Conservation (phyloP, 2,113 vertebrate species). For the Progne subis region DNA sequence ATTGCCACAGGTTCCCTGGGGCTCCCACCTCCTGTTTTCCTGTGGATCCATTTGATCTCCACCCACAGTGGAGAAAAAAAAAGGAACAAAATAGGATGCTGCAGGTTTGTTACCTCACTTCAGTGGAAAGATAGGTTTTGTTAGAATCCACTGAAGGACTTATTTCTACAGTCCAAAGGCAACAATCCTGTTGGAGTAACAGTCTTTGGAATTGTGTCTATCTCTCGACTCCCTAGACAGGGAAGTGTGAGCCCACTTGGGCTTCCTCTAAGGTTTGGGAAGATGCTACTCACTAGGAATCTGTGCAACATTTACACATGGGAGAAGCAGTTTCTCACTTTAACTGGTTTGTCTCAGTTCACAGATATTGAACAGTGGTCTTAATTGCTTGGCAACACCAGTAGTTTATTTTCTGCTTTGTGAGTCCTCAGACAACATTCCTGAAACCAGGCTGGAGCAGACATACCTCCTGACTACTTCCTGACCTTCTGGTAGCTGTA, state of each 20-base stretch:
- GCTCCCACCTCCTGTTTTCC: neutral
- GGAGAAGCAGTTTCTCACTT: neutral
- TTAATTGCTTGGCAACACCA: neutral
- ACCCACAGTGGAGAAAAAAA: neutral
- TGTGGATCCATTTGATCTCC: neutral
- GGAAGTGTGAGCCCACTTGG: neutral
- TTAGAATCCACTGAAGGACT: neutral
- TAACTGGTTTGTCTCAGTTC: neutral
- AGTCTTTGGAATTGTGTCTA: neutral
- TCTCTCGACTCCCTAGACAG: neutral
- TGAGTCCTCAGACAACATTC: neutral
- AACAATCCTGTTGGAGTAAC: neutral
- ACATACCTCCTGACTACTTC: neutral
- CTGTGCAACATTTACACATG: neutral
- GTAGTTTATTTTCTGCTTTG: neutral
- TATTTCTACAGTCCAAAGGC: neutral
- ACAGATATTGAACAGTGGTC: neutral
- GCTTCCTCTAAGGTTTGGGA: neutral
- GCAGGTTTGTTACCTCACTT: accelerated
- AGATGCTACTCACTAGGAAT: neutral
- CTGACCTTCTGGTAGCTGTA: neutral
- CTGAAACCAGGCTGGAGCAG: neutral
- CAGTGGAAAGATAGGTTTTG: neutral
- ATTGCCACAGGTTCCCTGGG: neutral
- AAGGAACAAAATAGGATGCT: neutral